Evolutionary conservation across 2,888 invertebrate species (phyloP), one percentile per base, ranked within the genome.

Genomic region (Pseudococcus viburni): DNA sequence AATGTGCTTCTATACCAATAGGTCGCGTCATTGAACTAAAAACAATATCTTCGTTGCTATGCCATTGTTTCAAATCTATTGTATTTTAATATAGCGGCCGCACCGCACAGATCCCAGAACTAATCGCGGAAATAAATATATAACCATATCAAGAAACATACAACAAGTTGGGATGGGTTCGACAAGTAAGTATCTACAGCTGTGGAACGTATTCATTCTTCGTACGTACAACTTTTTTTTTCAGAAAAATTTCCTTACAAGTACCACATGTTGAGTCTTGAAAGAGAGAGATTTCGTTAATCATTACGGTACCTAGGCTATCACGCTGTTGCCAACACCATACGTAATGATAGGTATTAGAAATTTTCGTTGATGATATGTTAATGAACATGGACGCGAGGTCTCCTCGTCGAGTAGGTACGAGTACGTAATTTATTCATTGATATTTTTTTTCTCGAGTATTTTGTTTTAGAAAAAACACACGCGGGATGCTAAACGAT

Each of bases 21-120:
- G 42, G 42, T 83, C 80, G 33, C 80, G 80, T 83, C 46, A 83
- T 83, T 46, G 80, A 83, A 83, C 80, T 46, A 42, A 83, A 83
- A 83, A 83, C 80, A 83, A 46, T 83, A 83, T 83, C 73, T 46
- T 42, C 46, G 42, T 39, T 9, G 80, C 80, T 64, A 11, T 64
- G 33, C 73, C 33, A 83, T 83, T 83, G 80, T 83, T 22, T 46
- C 46, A 46, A 46, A 46, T 46, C 80, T 15, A 83, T 83, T 83
- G 80, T 83, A 83, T 83, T 83, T 42, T 83, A 83, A 83, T 83
- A 73, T 7, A 15, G 33, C 9, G 33, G 26, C 26, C 9, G 12
- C 26, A 15, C 8, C 19, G 73, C 33, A 33, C 33, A 73, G 33
- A 73, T 73, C 33, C 26, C 73, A 33, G 73, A 73, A 73, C 26